Evolutionary conservation across 1,140 invertebrate species (phyloP).

Genomic region (Nebria ingens): DNA sequence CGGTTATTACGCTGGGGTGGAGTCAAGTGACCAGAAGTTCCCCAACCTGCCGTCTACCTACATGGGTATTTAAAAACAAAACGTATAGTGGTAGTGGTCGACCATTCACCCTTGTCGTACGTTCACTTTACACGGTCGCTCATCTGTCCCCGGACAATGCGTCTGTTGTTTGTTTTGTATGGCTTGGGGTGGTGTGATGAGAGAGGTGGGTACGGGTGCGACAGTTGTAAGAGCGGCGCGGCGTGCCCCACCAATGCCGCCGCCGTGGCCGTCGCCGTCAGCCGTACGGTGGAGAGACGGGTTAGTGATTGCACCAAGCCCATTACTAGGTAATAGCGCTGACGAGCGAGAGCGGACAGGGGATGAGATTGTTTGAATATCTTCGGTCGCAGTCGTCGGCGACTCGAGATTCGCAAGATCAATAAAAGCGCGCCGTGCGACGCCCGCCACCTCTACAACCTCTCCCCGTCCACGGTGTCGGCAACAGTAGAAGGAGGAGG

Average conservation of each 20-base stretch:
- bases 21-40: too few relatives aligned
- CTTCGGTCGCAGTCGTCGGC: conserved; percentile 4
- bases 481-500: neutral
- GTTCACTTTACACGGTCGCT: neutral
- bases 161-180: neutral
- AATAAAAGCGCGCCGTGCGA: neutral
- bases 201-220: too few relatives aligned
- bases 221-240: too few relatives aligned
- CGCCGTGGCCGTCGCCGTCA: neutral
- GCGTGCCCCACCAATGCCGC: too few relatives aligned
- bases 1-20: too few relatives aligned
- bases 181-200: neutral
- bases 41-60: too few relatives aligned
- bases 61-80: too few relatives aligned
- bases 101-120: neutral
- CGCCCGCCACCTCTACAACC: neutral
- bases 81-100: too few relatives aligned
- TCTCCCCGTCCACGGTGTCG: neutral
- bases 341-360: neutral
- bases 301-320: neutral
- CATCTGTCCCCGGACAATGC: neutral
- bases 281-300: neutral
- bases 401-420: conserved; percentile 4
- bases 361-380: conserved; percentile 1
- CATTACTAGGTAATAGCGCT: conserved; percentile 7